Percentiles rank a stretch among this genome's conserved stretches.
phyloP scores from a whole-genome alignment of 2,888 invertebrate genomes.

The Chesias legatella region DNA sequence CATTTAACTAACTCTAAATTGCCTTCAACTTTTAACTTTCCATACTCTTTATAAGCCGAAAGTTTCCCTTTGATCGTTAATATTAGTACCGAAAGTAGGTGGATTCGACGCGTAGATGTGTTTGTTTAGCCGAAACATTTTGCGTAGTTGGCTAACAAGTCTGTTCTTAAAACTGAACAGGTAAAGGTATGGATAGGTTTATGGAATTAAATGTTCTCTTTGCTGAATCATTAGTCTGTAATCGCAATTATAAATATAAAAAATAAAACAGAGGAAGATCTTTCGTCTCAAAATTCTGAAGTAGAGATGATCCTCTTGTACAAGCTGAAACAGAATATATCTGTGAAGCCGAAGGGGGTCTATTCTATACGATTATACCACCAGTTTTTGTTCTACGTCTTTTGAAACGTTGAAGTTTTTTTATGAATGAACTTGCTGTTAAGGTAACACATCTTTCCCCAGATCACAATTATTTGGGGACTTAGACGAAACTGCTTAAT shows the following conservation, averaged over 20 bases:
- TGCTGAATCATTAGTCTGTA: conserved; percentile 3
- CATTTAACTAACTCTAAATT: too few species aligned
- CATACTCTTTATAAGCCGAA: background rate
- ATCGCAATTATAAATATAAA: too few species aligned
- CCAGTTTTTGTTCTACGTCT: conserved; percentile 3
- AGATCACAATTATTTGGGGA: too few species aligned
- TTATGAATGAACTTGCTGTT: conserved; percentile 23
- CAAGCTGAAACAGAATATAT: too few species aligned
- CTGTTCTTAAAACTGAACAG: conserved; percentile 20
- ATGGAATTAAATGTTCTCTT: conserved; percentile 11
- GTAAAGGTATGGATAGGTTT: conserved; percentile 14
- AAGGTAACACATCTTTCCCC: too few species aligned
- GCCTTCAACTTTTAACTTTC: too few species aligned
- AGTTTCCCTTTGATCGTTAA: conserved; percentile 12
- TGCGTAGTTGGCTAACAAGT: conserved; percentile 24
- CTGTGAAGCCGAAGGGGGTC: too few species aligned
- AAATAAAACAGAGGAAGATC: too few species aligned
- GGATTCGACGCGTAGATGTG: conserved; percentile 16
- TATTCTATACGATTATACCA: too few species aligned
- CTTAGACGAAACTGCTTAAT: too few species aligned
- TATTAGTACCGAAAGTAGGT: conserved; percentile 25
- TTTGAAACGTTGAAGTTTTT: conserved; percentile 31
- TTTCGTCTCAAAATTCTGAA: too few species aligned
- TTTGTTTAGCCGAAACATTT: conserved; percentile 22
- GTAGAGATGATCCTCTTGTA: too few species aligned